A percentile compares a stretch with the other conserved stretches of the same genome.
phyloP scores from a whole-genome alignment of 2,888 invertebrate genomes.

The Altica lythri region DNA sequence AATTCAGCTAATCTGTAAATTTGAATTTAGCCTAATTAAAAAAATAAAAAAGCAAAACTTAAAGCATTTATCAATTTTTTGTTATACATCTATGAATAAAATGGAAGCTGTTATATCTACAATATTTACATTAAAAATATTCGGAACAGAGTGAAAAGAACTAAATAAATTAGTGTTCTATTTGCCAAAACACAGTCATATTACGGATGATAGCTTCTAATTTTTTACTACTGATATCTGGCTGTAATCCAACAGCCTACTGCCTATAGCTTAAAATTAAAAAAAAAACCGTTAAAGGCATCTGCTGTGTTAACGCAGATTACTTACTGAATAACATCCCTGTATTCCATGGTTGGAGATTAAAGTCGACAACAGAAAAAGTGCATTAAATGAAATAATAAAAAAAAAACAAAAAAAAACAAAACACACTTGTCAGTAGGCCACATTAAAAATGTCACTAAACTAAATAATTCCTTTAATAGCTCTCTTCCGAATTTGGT shows the following conservation, averaged over 20 bases:
- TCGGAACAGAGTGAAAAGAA: slow-evolving; percentile 24
- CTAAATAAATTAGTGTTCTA: slow-evolving; percentile 26
- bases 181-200: slow-evolving; percentile 45
- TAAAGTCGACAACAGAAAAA: slow-evolving; percentile 66
- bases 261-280: slow-evolving; percentile 27
- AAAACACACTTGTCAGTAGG: slow-evolving; percentile 39
- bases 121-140: slow-evolving; percentile 19
- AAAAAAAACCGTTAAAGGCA: slow-evolving; percentile 25
- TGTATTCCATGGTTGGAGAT: slow-evolving; percentile 62
- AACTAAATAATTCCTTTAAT: too few relatives aligned
- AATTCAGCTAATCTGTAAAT: neutral
- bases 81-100: too few relatives aligned
- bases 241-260: slow-evolving; percentile 22
- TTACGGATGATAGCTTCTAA: slow-evolving; percentile 30
- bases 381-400: slow-evolving; percentile 66
- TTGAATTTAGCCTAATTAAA: slow-evolving; percentile 22
- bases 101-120: slow-evolving; percentile 16
- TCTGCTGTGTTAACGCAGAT: slow-evolving; percentile 39
- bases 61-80: too few relatives aligned
- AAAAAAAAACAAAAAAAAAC: slow-evolving; percentile 36
- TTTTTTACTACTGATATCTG: slow-evolving; percentile 11
- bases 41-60: slow-evolving; percentile 27
- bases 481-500: too few relatives aligned
- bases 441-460: too few relatives aligned
- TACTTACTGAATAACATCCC: slow-evolving; percentile 80